Base-by-base conservation (phyloP, 1,140 invertebrate genomes). In the Drosophila dunni region DNA sequence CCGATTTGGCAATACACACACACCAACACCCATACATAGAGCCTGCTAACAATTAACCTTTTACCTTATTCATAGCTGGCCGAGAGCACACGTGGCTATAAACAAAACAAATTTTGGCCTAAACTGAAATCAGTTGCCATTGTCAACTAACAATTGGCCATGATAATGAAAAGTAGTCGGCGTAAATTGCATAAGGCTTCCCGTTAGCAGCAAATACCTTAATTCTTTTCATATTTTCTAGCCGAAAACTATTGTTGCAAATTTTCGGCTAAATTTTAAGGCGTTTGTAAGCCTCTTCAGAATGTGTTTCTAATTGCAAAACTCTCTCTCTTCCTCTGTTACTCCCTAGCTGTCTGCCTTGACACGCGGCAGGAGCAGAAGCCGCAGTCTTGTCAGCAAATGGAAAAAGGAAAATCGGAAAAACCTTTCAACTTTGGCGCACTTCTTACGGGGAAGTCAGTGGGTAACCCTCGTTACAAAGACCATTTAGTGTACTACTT, bases 211-310 rank as follows among this genome's bases (percentile, higher is more conserved):
- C 48, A 6, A 29, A 0, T n/a, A n/a, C 24, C 58, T 29, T 29
- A 29, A 67, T 75, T 77, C 63, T 68, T 58, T 63, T 34, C 64
- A 74, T 58, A 72, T 36, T 50, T 61, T 53, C 29, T 45, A 50
- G n/a, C 20, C 48, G 60, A 42, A 42, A 38, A 38, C 36, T 38
- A 38, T 38, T 38, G 36, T 38, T 38, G 36, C 5, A 4, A 11
- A 13, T 58, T 46, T 64, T 46, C 15, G 48, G 50, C 38, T 29
- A 68, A 68, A 53, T 44, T 56, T 7, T 38, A 46, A 53, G 66
- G 60, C 82, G 82, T 88, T 82, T 74, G 75, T 86, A 86, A 88
- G 79, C 76, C 82, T 88, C 83, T 86, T 88, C 82, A 86, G 83
- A 86, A 85, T 72, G 66, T 61, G 61, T 70, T 79, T 76, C 83